Percentiles rank a stretch among this genome's conserved stretches.
Evolutionary conservation across 2,888 invertebrate species (phyloP).

Genomic region (Spatulosminthurus flaviceps): DNA sequence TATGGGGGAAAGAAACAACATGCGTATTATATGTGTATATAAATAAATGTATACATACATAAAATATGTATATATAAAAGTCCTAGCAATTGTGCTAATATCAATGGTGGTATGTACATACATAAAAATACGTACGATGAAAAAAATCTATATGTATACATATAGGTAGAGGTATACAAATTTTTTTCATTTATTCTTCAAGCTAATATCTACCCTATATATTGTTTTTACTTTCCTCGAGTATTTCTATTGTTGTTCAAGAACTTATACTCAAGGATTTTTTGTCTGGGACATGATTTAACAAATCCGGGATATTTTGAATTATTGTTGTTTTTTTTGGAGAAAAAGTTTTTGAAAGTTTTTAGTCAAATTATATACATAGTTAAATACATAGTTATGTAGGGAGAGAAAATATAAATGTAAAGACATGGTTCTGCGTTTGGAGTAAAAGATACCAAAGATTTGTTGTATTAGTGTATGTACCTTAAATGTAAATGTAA

Average conservation of each 20-base stretch:
- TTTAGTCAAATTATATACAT: too few species aligned
- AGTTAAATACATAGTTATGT: too few species aligned
- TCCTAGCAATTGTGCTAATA: not conserved
- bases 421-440: too few species aligned
- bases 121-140: not conserved
- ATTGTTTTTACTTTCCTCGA: not conserved
- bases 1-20: too few species aligned
- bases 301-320: too few species aligned
- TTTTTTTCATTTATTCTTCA: not conserved
- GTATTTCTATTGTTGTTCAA: too few species aligned
- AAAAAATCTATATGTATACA: not conserved
- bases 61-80: not conserved
- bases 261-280: too few species aligned
- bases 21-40: not conserved
- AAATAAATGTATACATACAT: not conserved
- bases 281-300: too few species aligned
- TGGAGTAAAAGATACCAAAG: not conserved
- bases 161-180: not conserved
- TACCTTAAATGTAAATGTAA: too few species aligned
- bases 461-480: conserved; percentile 4
- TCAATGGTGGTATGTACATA: conserved; percentile 8
- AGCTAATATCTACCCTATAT: not conserved
- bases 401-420: too few species aligned
- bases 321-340: too few species aligned
- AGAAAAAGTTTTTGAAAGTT: too few species aligned